A percentile compares a stretch with the other conserved stretches of the same genome.
These are phyloP conservation scores for Lagorchestes hirsutus DNA, from an alignment of 2,797 vertebrate species.

Conservation along the genomic window DNA sequence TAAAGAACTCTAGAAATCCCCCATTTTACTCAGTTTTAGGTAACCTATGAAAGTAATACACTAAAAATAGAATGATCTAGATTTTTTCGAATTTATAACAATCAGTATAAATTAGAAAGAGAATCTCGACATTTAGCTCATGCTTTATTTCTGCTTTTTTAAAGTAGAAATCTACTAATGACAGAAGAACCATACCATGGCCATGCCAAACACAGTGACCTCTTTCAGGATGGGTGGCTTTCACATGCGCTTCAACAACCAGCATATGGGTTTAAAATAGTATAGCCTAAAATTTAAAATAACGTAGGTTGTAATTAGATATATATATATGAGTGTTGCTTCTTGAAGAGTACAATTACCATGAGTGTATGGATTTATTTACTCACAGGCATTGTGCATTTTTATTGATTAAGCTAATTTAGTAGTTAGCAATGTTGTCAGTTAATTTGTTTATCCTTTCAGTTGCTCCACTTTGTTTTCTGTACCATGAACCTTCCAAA, in stretches of 20 bases:
- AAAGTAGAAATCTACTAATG: not conserved
- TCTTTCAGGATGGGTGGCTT: not conserved
- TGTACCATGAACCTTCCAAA: constrained; percentile 98
- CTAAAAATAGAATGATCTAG: constrained; percentile 22
- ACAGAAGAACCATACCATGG: not conserved
- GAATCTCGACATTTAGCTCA: not conserved
- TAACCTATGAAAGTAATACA: constrained; percentile 2
- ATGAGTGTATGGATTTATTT: constrained; percentile 26
- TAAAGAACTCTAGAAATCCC: not conserved
- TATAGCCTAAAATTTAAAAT: not conserved
- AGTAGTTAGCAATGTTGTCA: constrained; percentile 67
- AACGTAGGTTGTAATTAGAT: not conserved
- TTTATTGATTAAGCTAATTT: constrained; percentile 66
- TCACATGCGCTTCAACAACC: not conserved
- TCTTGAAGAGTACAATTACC: constrained; percentile 55
- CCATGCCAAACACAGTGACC: not conserved
- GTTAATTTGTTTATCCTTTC: constrained; percentile 81
- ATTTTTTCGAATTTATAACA: constrained; percentile 40
- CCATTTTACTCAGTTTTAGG: constrained; percentile 1
- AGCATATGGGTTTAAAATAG: not conserved
- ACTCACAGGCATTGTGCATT: constrained; percentile 52
- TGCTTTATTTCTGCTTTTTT: not conserved
- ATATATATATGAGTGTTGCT: constrained; percentile 20
- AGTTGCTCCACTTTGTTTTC: constrained; percentile 98
- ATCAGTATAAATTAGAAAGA: not conserved